Conservation (phyloP, 1,140 invertebrate genomes). For the Solenopsis invicta region DNA sequence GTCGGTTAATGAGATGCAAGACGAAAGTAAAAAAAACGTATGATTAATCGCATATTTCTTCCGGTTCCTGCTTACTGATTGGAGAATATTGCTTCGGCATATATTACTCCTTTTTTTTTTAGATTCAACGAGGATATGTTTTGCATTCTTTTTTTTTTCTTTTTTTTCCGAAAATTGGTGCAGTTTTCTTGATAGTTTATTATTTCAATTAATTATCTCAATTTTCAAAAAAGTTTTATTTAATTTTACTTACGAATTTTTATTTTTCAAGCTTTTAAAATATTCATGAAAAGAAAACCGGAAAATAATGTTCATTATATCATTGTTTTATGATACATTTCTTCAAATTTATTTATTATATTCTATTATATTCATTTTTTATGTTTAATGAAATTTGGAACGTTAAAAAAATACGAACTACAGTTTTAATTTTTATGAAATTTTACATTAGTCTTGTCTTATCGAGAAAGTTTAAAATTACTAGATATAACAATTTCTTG, state of each 20-base stretch:
- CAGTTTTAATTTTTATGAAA: neutral
- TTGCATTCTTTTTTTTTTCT: neutral
- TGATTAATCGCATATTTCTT: no score
- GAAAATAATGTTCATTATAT: neutral
- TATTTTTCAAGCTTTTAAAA: neutral
- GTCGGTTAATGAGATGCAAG: slow-evolving; percentile 14
- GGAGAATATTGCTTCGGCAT: neutral
- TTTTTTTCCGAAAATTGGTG: no score
- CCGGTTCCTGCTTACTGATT: neutral
- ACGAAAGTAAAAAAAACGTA: slow-evolving; percentile 23
- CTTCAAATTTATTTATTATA: neutral
- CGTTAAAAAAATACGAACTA: neutral
- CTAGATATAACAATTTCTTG: neutral
- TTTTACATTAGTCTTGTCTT: neutral
- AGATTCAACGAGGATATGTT: neutral
- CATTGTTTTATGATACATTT: neutral
- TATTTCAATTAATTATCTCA: neutral
- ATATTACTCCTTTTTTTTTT: slow-evolving; percentile 5
- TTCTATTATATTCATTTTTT: neutral
- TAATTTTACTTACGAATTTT: no score
- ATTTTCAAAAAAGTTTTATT: neutral
- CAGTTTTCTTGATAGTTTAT: no score
- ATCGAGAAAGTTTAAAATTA: neutral
- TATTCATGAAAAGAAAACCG: neutral
- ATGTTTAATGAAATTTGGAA: neutral